Evolutionary conservation across 2,113 vertebrate genomes (phyloP).

Genomic region (Alectura lathami): DNA sequence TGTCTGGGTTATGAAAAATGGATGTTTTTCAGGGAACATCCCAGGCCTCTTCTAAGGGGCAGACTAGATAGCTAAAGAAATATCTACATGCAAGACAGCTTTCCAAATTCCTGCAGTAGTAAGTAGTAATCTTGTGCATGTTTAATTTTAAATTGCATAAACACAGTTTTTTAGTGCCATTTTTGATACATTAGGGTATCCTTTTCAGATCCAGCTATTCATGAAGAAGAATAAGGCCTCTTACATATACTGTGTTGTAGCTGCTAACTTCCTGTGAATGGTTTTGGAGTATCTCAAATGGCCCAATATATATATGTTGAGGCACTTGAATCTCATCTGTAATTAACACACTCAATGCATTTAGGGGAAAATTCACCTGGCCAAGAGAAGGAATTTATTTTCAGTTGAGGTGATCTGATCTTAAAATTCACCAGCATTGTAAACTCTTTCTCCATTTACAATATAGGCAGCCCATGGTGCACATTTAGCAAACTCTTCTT

Average conservation of each 20-base stretch:
- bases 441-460: background rate
- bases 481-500: background rate
- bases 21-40: background rate
- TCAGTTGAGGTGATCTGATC: background rate
- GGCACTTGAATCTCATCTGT: background rate
- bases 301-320: rapidly evolving
- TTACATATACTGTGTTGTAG: background rate
- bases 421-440: background rate
- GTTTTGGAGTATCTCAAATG: background rate
- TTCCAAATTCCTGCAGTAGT: background rate
- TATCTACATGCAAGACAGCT: background rate
- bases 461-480: background rate
- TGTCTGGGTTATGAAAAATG: background rate
- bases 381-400: background rate
- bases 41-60: background rate
- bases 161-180: background rate
- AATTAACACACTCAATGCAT: background rate
- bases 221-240: background rate
- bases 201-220: background rate
- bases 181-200: background rate
- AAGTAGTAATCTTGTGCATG: background rate
- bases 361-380: background rate
- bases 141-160: background rate
- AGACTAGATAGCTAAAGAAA: background rate
- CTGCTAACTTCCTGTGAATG: background rate